Evolutionary conservation across 2,797 vertebrate species (phyloP).

Genomic region (Sebastes diploproa): DNA sequence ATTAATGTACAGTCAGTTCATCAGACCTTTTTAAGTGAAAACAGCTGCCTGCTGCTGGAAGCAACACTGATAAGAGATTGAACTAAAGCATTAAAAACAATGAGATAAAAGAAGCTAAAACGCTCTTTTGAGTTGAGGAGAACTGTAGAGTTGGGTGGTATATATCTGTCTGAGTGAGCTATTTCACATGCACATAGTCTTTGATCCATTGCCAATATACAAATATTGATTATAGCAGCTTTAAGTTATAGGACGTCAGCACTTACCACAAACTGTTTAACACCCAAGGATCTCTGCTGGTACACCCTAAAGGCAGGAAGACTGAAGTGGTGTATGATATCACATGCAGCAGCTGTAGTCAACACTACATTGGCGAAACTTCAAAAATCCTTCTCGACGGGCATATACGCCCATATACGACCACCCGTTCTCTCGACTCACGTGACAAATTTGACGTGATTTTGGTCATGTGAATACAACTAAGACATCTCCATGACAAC

Average conservation of each 20-base stretch:
- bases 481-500: not conserved
- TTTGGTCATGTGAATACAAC: too few relatives aligned
- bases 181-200: not conserved
- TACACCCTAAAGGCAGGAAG: not conserved
- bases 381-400: not conserved
- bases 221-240: not conserved
- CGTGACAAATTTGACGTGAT: too few relatives aligned
- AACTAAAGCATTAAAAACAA: not conserved
- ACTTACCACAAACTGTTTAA: not conserved
- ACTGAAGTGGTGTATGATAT: not conserved
- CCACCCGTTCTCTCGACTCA: not conserved
- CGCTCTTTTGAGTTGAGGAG: too few relatives aligned
- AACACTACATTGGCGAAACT: not conserved
- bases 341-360: not conserved
- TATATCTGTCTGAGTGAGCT: not conserved
- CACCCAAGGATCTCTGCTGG: not conserved
- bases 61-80: not conserved
- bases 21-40: not conserved
- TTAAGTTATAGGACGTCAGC: slow-evolving; percentile 7
- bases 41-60: not conserved
- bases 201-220: not conserved
- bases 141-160: not conserved
- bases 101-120: too few relatives aligned
- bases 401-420: not conserved
- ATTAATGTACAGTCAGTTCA: not conserved